Percentiles rank a stretch among this genome's conserved stretches.
Conservation (phyloP, 2,888 invertebrate genomes). For the Polyommatus iphigenia region DNA sequence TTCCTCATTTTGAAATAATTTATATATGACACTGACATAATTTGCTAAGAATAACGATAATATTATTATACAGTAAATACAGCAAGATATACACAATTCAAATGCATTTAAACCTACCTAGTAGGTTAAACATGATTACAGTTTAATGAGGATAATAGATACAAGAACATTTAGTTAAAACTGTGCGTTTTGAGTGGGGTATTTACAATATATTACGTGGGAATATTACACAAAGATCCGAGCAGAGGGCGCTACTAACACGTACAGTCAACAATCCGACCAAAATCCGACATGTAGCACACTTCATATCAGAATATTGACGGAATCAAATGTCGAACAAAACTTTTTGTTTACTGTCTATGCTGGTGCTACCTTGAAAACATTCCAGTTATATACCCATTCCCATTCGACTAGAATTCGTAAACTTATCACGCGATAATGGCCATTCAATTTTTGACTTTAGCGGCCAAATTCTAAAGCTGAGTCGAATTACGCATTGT, state of each 20-base stretch:
- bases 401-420: too few species aligned
- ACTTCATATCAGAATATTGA: too few species aligned
- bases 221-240: background rate
- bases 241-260: background rate
- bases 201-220: background rate
- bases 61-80: conserved; percentile 6
- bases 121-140: background rate
- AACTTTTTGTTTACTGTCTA: too few species aligned
- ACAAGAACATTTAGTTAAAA: background rate
- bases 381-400: too few species aligned
- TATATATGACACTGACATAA: background rate
- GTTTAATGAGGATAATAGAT: background rate
- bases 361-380: too few species aligned
- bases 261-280: too few species aligned
- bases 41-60: background rate
- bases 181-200: conserved; percentile 3
- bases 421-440: too few species aligned
- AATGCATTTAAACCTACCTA: conserved; percentile 23
- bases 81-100: conserved; percentile 16
- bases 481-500: background rate
- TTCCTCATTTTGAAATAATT: background rate
- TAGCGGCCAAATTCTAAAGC: too few species aligned
- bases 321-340: too few species aligned
- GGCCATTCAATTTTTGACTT: too few species aligned
- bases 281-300: too few species aligned